These are phyloP conservation scores for Gyrodactylus bullatarudis DNA, from an alignment of 1,140 invertebrate genomes.

Conservation along the genomic window DNA sequence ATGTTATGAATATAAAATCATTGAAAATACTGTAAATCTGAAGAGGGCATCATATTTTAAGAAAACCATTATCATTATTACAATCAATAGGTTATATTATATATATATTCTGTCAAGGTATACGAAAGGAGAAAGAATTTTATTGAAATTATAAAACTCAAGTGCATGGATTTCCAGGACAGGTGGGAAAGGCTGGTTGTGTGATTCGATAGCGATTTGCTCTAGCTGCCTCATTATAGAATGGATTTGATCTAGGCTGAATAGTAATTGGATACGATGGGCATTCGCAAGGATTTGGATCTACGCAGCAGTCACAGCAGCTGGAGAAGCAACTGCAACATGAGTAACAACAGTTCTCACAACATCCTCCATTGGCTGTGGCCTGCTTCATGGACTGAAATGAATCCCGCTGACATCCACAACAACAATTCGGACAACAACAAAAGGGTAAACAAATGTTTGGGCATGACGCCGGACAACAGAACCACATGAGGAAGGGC, in stretches of 20 bases:
- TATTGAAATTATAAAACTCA: too few relatives aligned
- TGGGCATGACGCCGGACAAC: background rate
- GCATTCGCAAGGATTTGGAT: background rate
- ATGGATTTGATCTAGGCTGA: background rate
- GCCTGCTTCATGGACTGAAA: background rate
- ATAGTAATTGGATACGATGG: background rate
- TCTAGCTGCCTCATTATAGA: background rate
- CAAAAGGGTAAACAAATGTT: background rate
- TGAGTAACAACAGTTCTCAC: background rate
- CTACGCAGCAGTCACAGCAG: background rate
- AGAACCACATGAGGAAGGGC: background rate
- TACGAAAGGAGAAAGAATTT: too few relatives aligned
- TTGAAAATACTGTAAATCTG: too few relatives aligned
- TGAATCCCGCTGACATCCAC: background rate
- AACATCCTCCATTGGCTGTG: background rate
- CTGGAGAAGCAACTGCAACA: background rate
- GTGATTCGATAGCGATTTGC: background rate
- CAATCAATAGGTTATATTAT: too few relatives aligned
- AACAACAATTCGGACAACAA: background rate
- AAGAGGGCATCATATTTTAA: too few relatives aligned
- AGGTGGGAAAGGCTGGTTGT: background rate
- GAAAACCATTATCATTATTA: too few relatives aligned
- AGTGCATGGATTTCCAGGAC: too few relatives aligned
- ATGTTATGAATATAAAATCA: too few relatives aligned
- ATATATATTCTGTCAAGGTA: too few relatives aligned